Conservation (phyloP, 2,888 invertebrate species). For the Chesias legatella region DNA sequence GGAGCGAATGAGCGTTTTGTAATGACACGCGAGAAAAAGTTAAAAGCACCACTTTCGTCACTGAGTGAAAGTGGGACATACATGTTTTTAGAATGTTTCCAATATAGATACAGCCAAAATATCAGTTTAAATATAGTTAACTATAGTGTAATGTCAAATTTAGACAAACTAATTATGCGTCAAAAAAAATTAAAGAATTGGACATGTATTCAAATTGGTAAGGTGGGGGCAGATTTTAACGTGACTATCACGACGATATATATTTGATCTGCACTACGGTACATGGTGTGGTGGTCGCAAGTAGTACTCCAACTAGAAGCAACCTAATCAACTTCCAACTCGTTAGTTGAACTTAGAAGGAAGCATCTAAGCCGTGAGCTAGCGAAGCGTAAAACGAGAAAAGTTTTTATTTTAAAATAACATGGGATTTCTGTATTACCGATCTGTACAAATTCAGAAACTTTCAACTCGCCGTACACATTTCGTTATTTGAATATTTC, state of each 20-base stretch:
- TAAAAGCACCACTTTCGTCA: constrained; percentile 6
- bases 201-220: too few relatives aligned
- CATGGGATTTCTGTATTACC: constrained; percentile 18
- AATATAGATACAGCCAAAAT: too few relatives aligned
- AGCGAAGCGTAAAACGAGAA: constrained; percentile 26
- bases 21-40: constrained; percentile 20
- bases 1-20: constrained; percentile 38
- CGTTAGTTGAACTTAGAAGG: constrained; percentile 24
- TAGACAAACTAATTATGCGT: too few relatives aligned
- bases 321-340: constrained; percentile 26
- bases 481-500: constrained; percentile 4
- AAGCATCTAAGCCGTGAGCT: constrained; percentile 24
- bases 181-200: too few relatives aligned
- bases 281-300: background rate
- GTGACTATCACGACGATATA: too few relatives aligned
- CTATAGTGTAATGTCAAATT: too few relatives aligned
- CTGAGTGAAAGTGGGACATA: background rate
- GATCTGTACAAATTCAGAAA: constrained; percentile 16
- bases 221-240: too few relatives aligned
- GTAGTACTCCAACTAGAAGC: constrained; percentile 14
- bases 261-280: too few relatives aligned
- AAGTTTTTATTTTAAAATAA: constrained; percentile 28
- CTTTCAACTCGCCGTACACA: constrained; percentile 14
- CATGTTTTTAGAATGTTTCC: too few relatives aligned
- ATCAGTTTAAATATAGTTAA: too few relatives aligned